Base-by-base conservation (phyloP, 1,140 invertebrate genomes). In the Tetragonula clypearis region DNA sequence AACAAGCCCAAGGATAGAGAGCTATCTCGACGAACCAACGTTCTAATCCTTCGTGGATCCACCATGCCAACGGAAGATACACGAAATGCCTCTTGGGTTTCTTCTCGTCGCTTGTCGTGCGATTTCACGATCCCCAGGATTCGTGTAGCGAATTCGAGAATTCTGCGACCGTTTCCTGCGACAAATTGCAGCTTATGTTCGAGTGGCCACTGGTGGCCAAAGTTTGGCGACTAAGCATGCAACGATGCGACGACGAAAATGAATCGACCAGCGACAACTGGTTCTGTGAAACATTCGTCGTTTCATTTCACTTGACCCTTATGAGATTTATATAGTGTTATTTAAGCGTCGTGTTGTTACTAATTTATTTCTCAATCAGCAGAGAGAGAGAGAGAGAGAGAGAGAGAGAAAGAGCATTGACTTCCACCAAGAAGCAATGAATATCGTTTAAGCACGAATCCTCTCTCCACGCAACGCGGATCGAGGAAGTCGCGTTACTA, bases 221-320 rank as follows among this genome's bases (percentile, higher is more conserved):
- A 78, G 41, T 88, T 85, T 91, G 89, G 92, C 89, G 87, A 92
- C 92, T 91, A 92, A 91, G 86, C 90, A 71, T 58, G 79, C 21
- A 53, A 23, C 15, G 65, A 78, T 65, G 75, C 35, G 65, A 66
- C 35, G 65, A 66, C 26, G 71, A 60, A 49, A 14, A 62, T 30
- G 55, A 62, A 66, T 56, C 75, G 86, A 86, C 4, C 12, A 19
- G 30, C 26, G 15, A 30, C 15, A 35, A 30, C 30, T 30, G 30
- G 30, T 30, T 30, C 30, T 30, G 30, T 30, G 30, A 30, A 68
- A 15, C 26, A 0, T 19, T 30, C 8, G 65, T 41, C 35, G 35
- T 41, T 4, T 41, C 35, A 5, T 41, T 41, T 41, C 6, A 41
- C 41, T 49, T 8, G 41, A 49, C 41, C 8, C 0, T 49, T 49